Evolutionary conservation across 2,113 vertebrate genomes (phyloP).

Genomic region (Equus przewalskii): DNA sequence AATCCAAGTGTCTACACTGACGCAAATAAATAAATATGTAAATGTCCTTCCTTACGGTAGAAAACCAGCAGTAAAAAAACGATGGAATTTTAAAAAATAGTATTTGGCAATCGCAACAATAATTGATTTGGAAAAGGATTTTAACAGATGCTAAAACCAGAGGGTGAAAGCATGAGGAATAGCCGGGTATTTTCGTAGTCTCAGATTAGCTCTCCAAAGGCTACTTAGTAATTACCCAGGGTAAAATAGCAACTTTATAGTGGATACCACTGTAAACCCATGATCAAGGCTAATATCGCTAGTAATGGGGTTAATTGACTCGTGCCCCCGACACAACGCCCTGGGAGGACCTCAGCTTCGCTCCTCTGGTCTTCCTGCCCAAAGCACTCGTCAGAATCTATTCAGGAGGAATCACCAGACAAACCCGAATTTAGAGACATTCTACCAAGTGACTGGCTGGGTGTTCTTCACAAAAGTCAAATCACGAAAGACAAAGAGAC

Average conservation of each 20-base stretch:
- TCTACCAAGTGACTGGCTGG: neutral
- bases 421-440: neutral
- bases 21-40: neutral
- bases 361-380: neutral
- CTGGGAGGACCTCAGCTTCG: rapidly evolving
- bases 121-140: neutral
- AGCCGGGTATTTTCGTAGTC: neutral
- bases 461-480: neutral
- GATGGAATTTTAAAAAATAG: neutral
- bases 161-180: neutral
- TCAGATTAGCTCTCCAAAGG: neutral
- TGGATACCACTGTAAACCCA: rapidly evolving
- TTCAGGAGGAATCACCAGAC: neutral
- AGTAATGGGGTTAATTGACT: no score
- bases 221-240: no score
- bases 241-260: neutral
- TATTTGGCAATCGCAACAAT: neutral
- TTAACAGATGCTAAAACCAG: neutral
- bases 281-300: rapidly evolving
- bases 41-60: neutral
- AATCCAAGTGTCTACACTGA: neutral
- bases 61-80: neutral
- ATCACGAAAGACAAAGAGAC: neutral
- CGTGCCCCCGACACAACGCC: rapidly evolving
- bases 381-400: rapidly evolving